These are phyloP conservation scores for Icerya purchasi DNA, from an alignment of 2,888 invertebrate genomes.

Conservation along the genomic window DNA sequence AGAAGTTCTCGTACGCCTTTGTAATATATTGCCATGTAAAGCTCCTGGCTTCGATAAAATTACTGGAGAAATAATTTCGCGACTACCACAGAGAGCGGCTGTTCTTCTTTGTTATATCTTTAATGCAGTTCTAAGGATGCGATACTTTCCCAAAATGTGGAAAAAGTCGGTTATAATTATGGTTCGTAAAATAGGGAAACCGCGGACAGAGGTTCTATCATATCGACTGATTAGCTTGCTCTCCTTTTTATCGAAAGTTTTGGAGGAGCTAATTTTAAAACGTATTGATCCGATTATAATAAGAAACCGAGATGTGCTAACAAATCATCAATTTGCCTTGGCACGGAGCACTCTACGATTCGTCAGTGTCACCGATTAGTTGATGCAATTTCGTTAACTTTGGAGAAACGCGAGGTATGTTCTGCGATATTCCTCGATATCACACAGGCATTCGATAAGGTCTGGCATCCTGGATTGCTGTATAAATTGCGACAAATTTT, in stretches of 20 bases:
- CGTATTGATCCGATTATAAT: not conserved
- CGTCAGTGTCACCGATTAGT: no score
- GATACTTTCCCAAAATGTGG: not conserved
- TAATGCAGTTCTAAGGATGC: not conserved
- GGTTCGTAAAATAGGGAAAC: not conserved
- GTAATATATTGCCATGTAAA: no score
- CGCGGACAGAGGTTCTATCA: not conserved
- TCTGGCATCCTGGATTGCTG: no score
- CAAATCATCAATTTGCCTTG: no score
- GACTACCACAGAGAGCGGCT: no score
- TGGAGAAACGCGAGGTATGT: no score
- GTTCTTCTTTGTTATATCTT: not conserved
- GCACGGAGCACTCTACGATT: no score
- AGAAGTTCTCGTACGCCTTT: not conserved
- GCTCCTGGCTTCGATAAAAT: not conserved
- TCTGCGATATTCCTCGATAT: no score
- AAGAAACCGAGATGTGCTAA: no score
- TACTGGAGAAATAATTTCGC: not conserved
- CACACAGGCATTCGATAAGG: no score
- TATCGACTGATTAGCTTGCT: not conserved
- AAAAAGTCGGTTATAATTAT: not conserved
- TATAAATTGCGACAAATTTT: no score
- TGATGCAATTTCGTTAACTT: no score
- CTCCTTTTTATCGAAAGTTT: not conserved
- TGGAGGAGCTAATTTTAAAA: not conserved